Conservation (phyloP, 2,888 invertebrate genomes). For the Drosophila infuscata region DNA sequence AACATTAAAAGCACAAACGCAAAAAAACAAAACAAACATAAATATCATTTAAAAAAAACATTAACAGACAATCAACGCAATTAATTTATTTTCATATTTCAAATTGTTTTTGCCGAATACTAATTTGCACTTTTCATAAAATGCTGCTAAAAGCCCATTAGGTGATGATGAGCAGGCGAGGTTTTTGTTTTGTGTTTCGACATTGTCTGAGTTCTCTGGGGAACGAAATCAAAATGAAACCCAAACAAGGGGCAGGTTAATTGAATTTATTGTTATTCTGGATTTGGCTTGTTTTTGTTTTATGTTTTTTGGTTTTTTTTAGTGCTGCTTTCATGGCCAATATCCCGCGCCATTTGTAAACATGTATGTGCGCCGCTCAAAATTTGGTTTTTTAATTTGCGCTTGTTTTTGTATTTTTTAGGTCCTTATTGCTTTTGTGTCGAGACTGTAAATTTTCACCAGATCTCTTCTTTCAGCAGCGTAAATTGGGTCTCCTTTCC, state of each 20-base stretch:
- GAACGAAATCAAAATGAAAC: constrained; percentile 52
- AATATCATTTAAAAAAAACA: constrained; percentile 10
- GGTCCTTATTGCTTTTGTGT: constrained; percentile 29
- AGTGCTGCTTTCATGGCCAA: constrained; percentile 27
- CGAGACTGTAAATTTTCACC: constrained; percentile 29
- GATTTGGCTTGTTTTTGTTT: constrained; percentile 18
- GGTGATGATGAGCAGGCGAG: constrained; percentile 20
- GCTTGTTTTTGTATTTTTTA: constrained; percentile 36
- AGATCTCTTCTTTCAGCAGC: constrained; percentile 21
- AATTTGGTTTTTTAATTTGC: constrained; percentile 57
- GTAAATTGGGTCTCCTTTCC: constrained; percentile 46
- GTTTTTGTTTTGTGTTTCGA: constrained; percentile 20
- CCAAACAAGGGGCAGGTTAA: constrained; percentile 65
- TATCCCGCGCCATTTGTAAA: constrained; percentile 41
- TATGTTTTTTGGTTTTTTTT: constrained; percentile 20
- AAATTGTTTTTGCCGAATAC: constrained; percentile 13
- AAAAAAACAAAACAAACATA: constrained; percentile 1
- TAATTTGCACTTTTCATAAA: constrained; percentile 43
- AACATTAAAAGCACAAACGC: background rate
- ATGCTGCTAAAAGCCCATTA: constrained; percentile 49
- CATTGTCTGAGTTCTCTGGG: background rate
- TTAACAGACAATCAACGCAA: constrained; percentile 43
- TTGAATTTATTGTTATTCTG: constrained; percentile 75
- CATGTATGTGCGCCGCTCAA: constrained; percentile 30
- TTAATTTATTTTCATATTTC: constrained; percentile 40